Evolutionary conservation across 2,113 vertebrate species (phyloP).

Genomic region (Glareola pratincola): DNA sequence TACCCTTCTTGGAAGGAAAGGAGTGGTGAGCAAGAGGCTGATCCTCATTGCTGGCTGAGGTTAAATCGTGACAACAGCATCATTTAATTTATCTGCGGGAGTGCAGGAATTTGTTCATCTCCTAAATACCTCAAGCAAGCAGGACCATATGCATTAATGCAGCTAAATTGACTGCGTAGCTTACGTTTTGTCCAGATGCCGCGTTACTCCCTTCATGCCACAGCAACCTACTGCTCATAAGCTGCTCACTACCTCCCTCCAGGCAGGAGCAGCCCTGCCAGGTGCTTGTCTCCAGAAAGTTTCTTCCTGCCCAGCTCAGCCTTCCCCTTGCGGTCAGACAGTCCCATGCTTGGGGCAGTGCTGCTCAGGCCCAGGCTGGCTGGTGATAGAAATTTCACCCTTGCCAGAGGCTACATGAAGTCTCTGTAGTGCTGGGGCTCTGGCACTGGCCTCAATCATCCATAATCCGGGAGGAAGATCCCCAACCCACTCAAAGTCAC

Average conservation of each 20-base stretch:
- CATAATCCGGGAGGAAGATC: not conserved
- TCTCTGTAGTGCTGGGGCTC: not conserved
- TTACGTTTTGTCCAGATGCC: not conserved
- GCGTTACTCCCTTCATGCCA: not conserved
- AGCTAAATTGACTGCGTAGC: not conserved
- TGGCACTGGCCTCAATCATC: not conserved
- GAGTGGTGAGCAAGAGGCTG: not conserved
- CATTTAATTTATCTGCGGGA: not conserved
- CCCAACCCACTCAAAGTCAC: not conserved
- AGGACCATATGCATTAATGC: not conserved
- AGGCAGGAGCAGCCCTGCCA: not conserved
- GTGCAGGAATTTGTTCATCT: not conserved
- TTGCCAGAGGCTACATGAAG: not conserved
- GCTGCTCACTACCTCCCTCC: not conserved
- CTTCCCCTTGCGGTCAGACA: not conserved
- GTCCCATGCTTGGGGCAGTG: rapidly evolving
- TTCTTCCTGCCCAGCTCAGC: not conserved
- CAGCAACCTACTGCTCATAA: not conserved
- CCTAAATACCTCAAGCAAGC: not conserved
- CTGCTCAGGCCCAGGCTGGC: not conserved
- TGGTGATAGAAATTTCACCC: not conserved
- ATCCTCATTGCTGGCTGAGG: not conserved
- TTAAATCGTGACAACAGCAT: not conserved
- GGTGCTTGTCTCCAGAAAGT: not conserved
- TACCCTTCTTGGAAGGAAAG: not conserved